Percentiles rank a stretch among this genome's conserved stretches.
Evolutionary conservation across 2,888 invertebrate genomes (phyloP).

Genomic region (Periphyllus acericola): DNA sequence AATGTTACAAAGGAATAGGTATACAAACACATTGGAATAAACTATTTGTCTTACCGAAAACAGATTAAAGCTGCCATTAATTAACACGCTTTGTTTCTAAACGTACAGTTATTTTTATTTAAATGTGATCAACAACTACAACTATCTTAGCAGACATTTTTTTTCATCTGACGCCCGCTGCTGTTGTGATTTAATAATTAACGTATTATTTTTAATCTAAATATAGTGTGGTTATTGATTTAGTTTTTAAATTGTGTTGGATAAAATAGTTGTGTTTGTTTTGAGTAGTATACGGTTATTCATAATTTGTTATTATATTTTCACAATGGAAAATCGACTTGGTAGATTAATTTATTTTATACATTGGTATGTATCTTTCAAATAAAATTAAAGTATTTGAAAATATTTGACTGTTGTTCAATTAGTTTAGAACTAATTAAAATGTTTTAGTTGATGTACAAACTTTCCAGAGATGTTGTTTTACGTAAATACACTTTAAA

Average conservation of each 20-base stretch:
- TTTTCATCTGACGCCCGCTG: not conserved
- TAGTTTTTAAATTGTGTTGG: too few relatives aligned
- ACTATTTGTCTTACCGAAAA: slow-evolving; percentile 17
- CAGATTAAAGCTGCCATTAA: not conserved
- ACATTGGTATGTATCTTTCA: too few relatives aligned
- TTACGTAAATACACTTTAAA: not conserved
- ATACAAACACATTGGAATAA: not conserved
- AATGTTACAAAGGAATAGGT: not conserved
- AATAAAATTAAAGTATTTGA: not conserved
- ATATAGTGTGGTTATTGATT: too few relatives aligned
- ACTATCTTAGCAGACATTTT: not conserved
- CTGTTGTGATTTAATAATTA: too few relatives aligned
- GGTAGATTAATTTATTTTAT: not conserved
- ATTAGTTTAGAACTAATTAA: too few relatives aligned
- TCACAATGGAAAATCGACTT: not conserved
- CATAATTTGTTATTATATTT: too few relatives aligned
- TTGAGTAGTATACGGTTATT: not conserved
- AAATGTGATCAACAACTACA: not conserved
- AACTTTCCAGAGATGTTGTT: not conserved
- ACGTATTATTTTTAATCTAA: too few relatives aligned
- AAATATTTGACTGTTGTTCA: too few relatives aligned
- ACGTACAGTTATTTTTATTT: not conserved
- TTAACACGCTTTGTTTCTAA: not conserved
- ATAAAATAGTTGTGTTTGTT: not conserved
- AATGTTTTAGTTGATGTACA: too few relatives aligned